Conservation (phyloP, 2,797 vertebrate species). For the Glyptemys insculpta region DNA sequence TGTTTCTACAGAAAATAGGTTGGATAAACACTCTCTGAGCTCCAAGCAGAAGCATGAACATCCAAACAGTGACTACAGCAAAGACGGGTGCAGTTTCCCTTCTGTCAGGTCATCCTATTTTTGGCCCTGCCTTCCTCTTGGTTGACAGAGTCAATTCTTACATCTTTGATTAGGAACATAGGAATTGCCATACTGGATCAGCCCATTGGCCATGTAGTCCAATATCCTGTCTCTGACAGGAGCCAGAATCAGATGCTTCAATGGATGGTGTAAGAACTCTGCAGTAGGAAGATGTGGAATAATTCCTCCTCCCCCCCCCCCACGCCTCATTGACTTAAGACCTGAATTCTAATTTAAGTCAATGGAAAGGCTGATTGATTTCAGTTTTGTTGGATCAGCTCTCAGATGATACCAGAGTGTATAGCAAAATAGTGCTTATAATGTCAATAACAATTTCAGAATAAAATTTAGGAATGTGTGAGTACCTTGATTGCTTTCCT, state of each 20-base stretch:
- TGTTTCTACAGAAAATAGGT: neutral
- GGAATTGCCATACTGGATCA: neutral
- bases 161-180: neutral
- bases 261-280: neutral
- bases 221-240: neutral
- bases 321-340: neutral
- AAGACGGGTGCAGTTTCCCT: neutral
- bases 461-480: neutral
- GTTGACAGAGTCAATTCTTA: neutral
- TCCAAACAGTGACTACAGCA: neutral
- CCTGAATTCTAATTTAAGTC: neutral
- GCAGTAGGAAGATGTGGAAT: neutral
- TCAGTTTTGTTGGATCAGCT: neutral
- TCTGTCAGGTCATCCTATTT: neutral
- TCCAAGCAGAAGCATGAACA: neutral
- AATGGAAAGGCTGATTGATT: neutral
- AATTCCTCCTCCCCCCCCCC: neutral
- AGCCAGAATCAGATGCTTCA: neutral
- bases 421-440: slow-evolving; percentile 12
- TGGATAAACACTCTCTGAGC: neutral
- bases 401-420: neutral
- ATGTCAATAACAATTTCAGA: neutral
- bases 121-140: neutral
- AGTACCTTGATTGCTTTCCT: neutral
- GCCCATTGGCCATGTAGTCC: neutral